These are phyloP conservation scores for Eristalis tenax DNA, from an alignment of 2,888 invertebrate genomes.

Conservation along the genomic window DNA sequence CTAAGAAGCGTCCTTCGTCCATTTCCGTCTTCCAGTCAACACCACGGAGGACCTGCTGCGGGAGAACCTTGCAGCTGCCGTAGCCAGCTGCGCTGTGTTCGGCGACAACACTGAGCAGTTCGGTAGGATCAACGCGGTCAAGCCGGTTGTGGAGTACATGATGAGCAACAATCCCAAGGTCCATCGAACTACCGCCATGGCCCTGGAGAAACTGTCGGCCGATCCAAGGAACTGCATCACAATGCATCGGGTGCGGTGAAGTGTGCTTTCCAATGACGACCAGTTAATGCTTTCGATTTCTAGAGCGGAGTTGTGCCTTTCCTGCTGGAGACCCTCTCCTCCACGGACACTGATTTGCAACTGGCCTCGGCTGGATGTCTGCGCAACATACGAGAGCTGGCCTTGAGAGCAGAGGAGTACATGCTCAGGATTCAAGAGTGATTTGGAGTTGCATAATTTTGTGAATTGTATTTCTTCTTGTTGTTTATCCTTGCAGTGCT, in stretches of 20 bases:
- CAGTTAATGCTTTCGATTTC: constrained; percentile 71
- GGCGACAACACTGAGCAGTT: constrained; percentile 94
- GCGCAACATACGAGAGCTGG: constrained; percentile 93
- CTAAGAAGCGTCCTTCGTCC: background rate
- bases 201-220: constrained; percentile 93
- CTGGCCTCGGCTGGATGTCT: constrained; percentile 96
- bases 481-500: background rate
- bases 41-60: constrained; percentile 88
- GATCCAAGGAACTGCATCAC: constrained; percentile 96
- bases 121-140: constrained; percentile 91
- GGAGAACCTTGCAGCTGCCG: constrained; percentile 92
- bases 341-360: constrained; percentile 92
- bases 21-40: constrained; percentile 81
- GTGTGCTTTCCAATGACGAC: constrained; percentile 80
- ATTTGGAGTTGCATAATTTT: background rate
- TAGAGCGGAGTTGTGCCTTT: constrained; percentile 90
- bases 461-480: background rate
- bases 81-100: constrained; percentile 95
- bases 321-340: constrained; percentile 92
- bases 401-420: constrained; percentile 88
- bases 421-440: constrained; percentile 78
- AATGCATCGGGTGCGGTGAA: constrained; percentile 88
- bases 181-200: constrained; percentile 93
- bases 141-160: constrained; percentile 93
- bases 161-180: constrained; percentile 90